Conservation (phyloP, 2,113 vertebrate species). For the Varanus komodoensis region DNA sequence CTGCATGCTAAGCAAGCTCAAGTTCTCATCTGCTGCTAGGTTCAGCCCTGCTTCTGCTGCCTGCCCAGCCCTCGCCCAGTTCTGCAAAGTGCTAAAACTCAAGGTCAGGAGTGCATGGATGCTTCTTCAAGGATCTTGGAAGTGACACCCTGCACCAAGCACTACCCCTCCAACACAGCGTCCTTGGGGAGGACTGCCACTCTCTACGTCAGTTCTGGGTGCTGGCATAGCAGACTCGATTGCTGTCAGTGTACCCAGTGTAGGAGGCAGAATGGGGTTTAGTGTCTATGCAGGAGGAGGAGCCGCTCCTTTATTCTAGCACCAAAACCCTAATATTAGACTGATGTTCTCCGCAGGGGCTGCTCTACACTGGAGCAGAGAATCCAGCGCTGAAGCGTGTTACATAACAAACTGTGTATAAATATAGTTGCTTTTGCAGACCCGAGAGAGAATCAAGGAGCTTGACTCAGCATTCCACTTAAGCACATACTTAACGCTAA, state of each 20-base stretch:
- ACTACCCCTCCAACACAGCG: no score
- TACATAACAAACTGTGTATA: conserved; percentile 9
- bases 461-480: conserved; percentile 7
- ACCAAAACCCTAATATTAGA: neutral
- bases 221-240: neutral
- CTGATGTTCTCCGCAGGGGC: no score
- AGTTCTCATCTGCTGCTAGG: neutral
- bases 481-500: conserved; percentile 7
- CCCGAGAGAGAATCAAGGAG: neutral
- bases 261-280: neutral
- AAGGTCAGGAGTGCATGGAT: neutral
- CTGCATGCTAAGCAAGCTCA: neutral
- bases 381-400: neutral
- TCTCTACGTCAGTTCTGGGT: neutral
- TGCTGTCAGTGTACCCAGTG: neutral
- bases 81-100: neutral
- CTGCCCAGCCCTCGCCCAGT: neutral
- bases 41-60: neutral
- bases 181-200: neutral
- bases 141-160: neutral
- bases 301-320: neutral
- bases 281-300: neutral
- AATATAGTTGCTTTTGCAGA: conserved; percentile 10
- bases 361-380: neutral
- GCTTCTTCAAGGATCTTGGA: neutral